A percentile compares a stretch with the other conserved stretches of the same genome.
These are phyloP conservation scores for Laothoe populi DNA, from an alignment of 2,888 invertebrate species.

Conservation along the genomic window DNA sequence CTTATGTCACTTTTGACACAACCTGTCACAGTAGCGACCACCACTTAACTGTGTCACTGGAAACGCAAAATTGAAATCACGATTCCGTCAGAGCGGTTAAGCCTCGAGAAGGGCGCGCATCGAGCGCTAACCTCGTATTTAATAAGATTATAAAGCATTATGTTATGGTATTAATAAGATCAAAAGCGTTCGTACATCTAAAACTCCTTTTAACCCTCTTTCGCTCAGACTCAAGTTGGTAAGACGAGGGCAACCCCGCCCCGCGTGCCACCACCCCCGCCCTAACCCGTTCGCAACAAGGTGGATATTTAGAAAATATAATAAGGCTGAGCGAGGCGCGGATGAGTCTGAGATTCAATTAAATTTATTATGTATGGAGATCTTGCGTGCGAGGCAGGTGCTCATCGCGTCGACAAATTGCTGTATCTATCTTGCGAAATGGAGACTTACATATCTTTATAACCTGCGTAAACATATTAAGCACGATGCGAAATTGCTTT, in stretches of 20 bases:
- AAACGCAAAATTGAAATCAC: slow-evolving; percentile 71
- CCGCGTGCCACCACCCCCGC: slow-evolving; percentile 49
- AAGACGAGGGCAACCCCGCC: slow-evolving; percentile 79
- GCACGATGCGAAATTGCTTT: slow-evolving; percentile 33
- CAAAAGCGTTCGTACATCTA: slow-evolving; percentile 88
- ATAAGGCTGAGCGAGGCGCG: slow-evolving; percentile 71
- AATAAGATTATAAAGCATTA: slow-evolving; percentile 91
- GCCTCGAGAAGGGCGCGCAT: slow-evolving; percentile 67
- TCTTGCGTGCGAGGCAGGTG: slow-evolving; percentile 75
- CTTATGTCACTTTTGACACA: slow-evolving; percentile 15
- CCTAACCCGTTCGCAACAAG: slow-evolving; percentile 72
- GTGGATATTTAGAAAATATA: slow-evolving; percentile 81
- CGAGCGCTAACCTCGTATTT: slow-evolving; percentile 88
- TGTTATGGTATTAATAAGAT: slow-evolving; percentile 91
- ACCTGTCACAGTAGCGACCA: slow-evolving; percentile 7
- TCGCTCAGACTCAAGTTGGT: slow-evolving; percentile 70
- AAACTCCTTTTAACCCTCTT: slow-evolving; percentile 86
- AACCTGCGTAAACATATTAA: slow-evolving; percentile 33
- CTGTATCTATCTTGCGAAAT: slow-evolving; percentile 53
- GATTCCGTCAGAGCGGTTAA: slow-evolving; percentile 57
- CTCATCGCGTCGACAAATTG: slow-evolving; percentile 77
- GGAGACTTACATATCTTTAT: slow-evolving; percentile 54
- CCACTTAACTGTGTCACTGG: slow-evolving; percentile 53
- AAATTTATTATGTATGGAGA: slow-evolving; percentile 85
- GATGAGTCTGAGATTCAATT: slow-evolving; percentile 83